Conservation (phyloP, 2,113 vertebrate genomes). For the Petrocephalus microphthalmus region DNA sequence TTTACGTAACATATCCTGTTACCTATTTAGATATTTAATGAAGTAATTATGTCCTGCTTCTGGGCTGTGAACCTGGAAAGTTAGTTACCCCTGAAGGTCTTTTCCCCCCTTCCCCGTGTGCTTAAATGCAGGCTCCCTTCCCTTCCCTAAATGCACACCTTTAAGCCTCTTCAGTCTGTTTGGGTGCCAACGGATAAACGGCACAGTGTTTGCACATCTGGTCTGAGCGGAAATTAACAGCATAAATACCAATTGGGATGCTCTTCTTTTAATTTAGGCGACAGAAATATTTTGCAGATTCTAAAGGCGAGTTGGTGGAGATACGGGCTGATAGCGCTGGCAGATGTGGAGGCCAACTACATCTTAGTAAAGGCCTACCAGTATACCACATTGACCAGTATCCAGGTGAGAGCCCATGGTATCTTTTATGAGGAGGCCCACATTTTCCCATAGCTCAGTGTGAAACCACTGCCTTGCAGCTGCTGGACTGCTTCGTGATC, state of each 20-base stretch:
- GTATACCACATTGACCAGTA: constrained; percentile 87
- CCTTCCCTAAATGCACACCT: too few species aligned
- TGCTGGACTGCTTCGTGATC: constrained; percentile 93
- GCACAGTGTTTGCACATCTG: neutral
- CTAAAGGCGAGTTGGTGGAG: constrained; percentile 88
- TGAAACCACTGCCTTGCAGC: constrained; percentile 53
- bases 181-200: neutral
- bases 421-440: neutral
- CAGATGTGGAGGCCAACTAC: constrained; percentile 93
- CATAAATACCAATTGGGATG: neutral
- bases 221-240: neutral
- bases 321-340: constrained; percentile 77
- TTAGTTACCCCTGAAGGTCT: too few species aligned
- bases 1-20: too few species aligned
- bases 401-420: constrained; percentile 71
- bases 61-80: too few species aligned
- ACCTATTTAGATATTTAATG: too few species aligned
- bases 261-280: constrained; percentile 49
- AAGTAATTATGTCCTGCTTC: too few species aligned
- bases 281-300: constrained; percentile 67
- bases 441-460: neutral
- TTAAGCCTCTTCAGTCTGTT: too few species aligned
- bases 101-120: too few species aligned
- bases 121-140: too few species aligned
- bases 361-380: constrained; percentile 86